Percentiles rank a stretch among this genome's conserved stretches.
Conservation (phyloP, 1,140 invertebrate species). For the Ceratina australensis region DNA sequence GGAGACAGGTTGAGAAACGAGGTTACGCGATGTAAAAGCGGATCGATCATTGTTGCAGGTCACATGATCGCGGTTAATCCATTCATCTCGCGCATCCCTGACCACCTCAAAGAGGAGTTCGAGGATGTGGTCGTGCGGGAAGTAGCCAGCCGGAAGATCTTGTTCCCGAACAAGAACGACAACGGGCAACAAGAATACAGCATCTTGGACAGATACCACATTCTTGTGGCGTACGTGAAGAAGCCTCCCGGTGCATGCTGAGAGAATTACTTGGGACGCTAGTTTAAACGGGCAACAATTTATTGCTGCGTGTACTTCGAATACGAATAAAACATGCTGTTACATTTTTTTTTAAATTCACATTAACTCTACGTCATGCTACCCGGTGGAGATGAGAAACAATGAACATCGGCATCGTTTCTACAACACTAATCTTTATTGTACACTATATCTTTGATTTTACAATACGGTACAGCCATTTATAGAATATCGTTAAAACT, state of each 20-base stretch:
- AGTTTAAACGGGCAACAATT: too few species aligned
- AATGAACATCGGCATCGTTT: constrained; percentile 8
- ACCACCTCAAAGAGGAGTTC: constrained; percentile 83
- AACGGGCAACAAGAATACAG: constrained; percentile 64
- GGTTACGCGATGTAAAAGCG: neutral
- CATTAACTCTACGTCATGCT: too few species aligned
- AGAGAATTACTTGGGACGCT: neutral
- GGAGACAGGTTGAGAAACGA: neutral
- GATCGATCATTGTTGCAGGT: constrained; percentile 78
- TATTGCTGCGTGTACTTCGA: too few species aligned
- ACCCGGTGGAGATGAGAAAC: too few species aligned
- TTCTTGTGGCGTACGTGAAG: constrained; percentile 73
- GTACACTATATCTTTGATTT: constrained; percentile 74
- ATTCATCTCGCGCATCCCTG: constrained; percentile 84
- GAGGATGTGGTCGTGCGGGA: constrained; percentile 74
- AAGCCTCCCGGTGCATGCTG: constrained; percentile 58
- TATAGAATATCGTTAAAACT: constrained; percentile 75
- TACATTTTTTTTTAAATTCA: too few species aligned
- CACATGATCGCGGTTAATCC: constrained; percentile 87
- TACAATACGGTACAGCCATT: constrained; percentile 77
- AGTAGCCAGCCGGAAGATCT: constrained; percentile 69
- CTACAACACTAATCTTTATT: constrained; percentile 71
- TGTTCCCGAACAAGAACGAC: constrained; percentile 64
- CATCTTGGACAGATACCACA: constrained; percentile 72
- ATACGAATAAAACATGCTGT: neutral